These are phyloP conservation scores for Orestias chungarensis DNA, from an alignment of 2,797 vertebrate species.

Conservation along the genomic window DNA sequence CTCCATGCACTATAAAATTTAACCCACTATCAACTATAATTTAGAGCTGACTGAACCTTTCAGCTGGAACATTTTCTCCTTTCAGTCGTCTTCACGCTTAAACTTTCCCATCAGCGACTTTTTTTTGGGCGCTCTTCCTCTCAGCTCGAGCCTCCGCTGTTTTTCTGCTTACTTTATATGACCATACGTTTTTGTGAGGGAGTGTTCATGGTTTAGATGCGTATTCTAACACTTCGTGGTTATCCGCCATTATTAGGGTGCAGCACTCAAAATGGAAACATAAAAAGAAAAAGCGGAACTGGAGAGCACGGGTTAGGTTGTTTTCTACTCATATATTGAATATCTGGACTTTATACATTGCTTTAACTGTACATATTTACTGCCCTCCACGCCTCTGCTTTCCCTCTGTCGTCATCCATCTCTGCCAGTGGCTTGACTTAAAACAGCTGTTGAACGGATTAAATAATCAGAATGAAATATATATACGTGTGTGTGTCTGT, in stretches of 20 bases:
- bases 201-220: constrained; percentile 47
- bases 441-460: constrained; percentile 80
- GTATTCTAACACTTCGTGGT: constrained; percentile 29
- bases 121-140: constrained; percentile 27
- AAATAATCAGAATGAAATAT: constrained; percentile 74
- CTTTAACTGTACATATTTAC: constrained; percentile 33
- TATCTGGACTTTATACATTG: constrained; percentile 30
- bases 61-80: not conserved
- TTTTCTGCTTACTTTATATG: constrained; percentile 25
- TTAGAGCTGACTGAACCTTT: constrained; percentile 2
- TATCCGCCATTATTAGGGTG: constrained; percentile 41
- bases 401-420: constrained; percentile 3
- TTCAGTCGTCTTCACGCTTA: not conserved
- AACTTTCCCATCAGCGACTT: constrained; percentile 7
- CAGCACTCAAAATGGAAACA: constrained; percentile 58
- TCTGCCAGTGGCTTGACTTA: constrained; percentile 70
- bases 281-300: constrained; percentile 5
- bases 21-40: not conserved
- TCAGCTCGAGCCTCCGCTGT: not conserved
- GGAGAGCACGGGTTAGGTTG: constrained; percentile 46
- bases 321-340: constrained; percentile 48
- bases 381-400: not conserved
- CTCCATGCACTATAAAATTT: not conserved
- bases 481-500: constrained; percentile 7
- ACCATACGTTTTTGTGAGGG: constrained; percentile 50